Conservation (phyloP, 2,888 invertebrate genomes). For the Habroteleia sp. region DNA sequence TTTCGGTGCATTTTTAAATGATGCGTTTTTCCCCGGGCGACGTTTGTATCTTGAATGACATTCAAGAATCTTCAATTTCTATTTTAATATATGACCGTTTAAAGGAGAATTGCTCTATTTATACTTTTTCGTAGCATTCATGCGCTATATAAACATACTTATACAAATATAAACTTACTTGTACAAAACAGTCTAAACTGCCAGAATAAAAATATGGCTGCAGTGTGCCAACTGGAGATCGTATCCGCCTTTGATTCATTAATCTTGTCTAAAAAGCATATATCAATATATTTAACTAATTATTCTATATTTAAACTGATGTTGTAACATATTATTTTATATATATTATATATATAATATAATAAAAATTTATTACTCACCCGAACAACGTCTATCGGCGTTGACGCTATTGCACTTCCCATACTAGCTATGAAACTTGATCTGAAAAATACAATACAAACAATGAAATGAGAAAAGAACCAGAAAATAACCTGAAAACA, state of each 20-base stretch:
- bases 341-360: too few relatives aligned
- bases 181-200: conserved; percentile 90
- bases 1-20: too few relatives aligned
- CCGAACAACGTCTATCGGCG: conserved; percentile 95
- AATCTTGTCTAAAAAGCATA: conserved; percentile 88
- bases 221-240: conserved; percentile 79
- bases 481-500: too few relatives aligned
- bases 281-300: not conserved
- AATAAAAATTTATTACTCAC: conserved; percentile 82
- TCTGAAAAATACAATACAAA: conserved; percentile 82
- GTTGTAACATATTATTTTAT: too few relatives aligned
- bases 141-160: too few relatives aligned
- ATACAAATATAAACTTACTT: conserved; percentile 82
- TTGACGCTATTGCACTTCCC: conserved; percentile 95
- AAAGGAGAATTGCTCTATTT: too few relatives aligned
- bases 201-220: conserved; percentile 87
- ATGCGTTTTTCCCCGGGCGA: too few relatives aligned
- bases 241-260: conserved; percentile 92
- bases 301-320: conserved; percentile 1
- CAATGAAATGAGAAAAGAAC: too few relatives aligned
- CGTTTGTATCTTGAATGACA: too few relatives aligned
- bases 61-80: too few relatives aligned
- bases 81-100: too few relatives aligned
- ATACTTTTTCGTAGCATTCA: too few relatives aligned
- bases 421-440: conserved; percentile 95